Base-by-base conservation (phyloP, 2,888 invertebrate genomes). In the Carabus problematicus region DNA sequence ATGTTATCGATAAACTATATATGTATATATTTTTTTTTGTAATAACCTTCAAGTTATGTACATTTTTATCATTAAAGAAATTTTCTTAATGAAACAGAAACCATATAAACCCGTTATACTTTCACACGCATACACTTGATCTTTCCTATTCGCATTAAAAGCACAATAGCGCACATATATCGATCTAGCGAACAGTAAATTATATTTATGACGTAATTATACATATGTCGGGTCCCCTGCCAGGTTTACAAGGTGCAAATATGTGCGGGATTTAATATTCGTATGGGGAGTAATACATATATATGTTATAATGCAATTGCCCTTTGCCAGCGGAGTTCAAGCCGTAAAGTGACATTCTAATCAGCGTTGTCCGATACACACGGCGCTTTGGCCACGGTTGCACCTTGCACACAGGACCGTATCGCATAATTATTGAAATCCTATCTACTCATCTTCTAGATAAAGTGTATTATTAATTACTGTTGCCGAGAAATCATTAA, bases 151-250 rank as follows among this genome's bases (percentile, higher is more conserved):
- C 16, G 40, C 56, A 40, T n/a, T 39, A 61, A 61, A 61, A 61
- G 42, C 61, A 61, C 47, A 49, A 45, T 45, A 45, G 11, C n/a
- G 45, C 11, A 45, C n/a, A 29, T 29, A 29, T 58, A 58, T 43
- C 43, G 54, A 52, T 63, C 42, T 63, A 40, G 18, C 29, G 14
- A 16, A 41, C 52, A 63, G 63, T 63, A 63, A 63, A 54, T 63
- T 63, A 63, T 49, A 63, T 63, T 63, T 63, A 63, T 63, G 52
- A 63, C 54, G 63, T 63, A 63, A 63, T 63, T 63, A 54, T 49
- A 40, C 14, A 45, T 29, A 29, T 29, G 29, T 29, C 29, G 29
- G 29, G 29, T 3, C 29, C 29, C 29, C 29, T 29, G 29, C 29
- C 29, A 29, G 29, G 29, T 29, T 63, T 63, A 63, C 63, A 63